Evolutionary conservation across 2,888 invertebrate genomes (phyloP), one percentile per base, ranked within the genome.

Genomic region (Xestoiulus laeticollis): DNA sequence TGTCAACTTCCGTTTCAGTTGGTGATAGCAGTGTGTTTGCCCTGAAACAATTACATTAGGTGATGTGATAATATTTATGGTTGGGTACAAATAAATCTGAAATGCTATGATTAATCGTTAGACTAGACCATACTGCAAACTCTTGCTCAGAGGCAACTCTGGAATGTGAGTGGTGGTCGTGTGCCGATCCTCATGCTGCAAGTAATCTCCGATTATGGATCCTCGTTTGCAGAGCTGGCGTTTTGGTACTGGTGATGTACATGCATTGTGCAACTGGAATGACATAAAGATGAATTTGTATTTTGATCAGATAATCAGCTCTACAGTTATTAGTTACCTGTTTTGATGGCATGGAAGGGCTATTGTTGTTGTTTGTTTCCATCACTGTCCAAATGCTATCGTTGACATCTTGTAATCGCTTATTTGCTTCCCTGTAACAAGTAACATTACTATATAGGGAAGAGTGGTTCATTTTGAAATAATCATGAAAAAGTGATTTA

Each of bases 381-480:
- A 93, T 90, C 1, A 92, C 92, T 44, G 92, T 92, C 68, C 94
- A 90, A n/a, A 94, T 91, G 88, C 93, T 93, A 89, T 94, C 94
- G 90, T 94, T 94, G 1, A 94, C 93, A 90, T 94, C 94, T 89
- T 94, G 93, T 8, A 94, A 91, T 82, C 92, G 92, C 89, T 93
- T 92, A 90, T 94, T 94, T 14, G 94, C 94, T 89, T 94, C 93
- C 89, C 94, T 94, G 85, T 0, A 68, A 68, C 68, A 68, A 68
- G 19, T 19, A 38, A 38, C 38, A 38, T 38, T 38, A 38, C 38
- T 5, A 38, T 38, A 38, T n/a, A n/a, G n/a, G n/a, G n/a, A n/a
- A n/a, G n/a, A n/a, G n/a, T n/a, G n/a, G n/a, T n/a, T n/a, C n/a
- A n/a, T n/a, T n/a, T n/a, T n/a, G n/a, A n/a, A n/a, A n/a, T n/a